Evolutionary conservation across 2,888 invertebrate species (phyloP), one percentile per base, ranked within the genome.

Genomic region (Chrysodeixis includens): DNA sequence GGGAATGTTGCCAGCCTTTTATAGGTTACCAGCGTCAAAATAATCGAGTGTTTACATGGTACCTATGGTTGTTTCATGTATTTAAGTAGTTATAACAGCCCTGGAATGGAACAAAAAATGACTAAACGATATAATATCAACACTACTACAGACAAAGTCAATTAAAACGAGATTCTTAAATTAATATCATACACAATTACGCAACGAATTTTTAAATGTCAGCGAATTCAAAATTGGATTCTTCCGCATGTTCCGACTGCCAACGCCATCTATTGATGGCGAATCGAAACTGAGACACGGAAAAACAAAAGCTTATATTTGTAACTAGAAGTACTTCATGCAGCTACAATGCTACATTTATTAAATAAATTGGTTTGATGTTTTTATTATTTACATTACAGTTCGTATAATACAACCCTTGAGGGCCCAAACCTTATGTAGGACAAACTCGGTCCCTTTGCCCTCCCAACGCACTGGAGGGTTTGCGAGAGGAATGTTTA

Each of bases 361-460:
- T 14, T 12, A 1, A 1, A 14, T 12, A 35, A 35, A 35, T 35
- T 35, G 12, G 14, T 5, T 14, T 4, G 0, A 35, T 12, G 71
- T 56, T 55, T 32, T 16, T 57, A 63, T 56, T 56, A 53, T 30
- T 16, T 51, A 56, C 55, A 20, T n/a, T 30, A 40, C 12, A 71
- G 35, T 68, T 63, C 6, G 49, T 40, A 68, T 56, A 65, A 68
- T 64, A 61, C 44, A 56, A 68, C 69, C 74, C 82, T 75, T 78
- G 63, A 70, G 73, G 76, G 76, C 58, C 62, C 32, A 68, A 62
- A 62, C 74, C 69, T 51, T 74, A 66, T 58, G 69, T 69, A 69
- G 68, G 73, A 68, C 78, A 75, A 83, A 83, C 69, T 82, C 79
- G 59, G 71, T 67, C 72, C 73, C 72, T 75, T 60, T 67, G 56